These are phyloP conservation scores for Clarias laeviceps DNA, from an alignment of 2,797 vertebrate genomes.

Conservation along the genomic window DNA sequence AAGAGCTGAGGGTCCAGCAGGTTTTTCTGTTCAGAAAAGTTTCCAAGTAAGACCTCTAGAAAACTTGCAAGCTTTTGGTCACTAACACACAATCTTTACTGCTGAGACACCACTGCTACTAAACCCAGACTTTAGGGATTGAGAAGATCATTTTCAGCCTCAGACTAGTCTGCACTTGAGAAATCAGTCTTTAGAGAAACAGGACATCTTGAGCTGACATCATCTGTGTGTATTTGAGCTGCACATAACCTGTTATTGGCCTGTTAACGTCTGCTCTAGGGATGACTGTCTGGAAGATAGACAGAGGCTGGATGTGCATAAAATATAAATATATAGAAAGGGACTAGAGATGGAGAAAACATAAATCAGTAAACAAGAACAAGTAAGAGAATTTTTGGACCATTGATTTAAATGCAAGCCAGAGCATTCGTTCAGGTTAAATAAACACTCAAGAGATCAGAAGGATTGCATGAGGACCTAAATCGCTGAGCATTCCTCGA, in stretches of 20 bases:
- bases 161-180: constrained; percentile 30
- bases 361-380: neutral
- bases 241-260: constrained; percentile 63
- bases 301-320: constrained; percentile 20
- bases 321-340: neutral
- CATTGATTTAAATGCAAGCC: constrained; percentile 19
- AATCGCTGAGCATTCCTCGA: constrained; percentile 22
- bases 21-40: neutral
- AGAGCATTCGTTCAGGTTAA: constrained; percentile 17
- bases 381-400: constrained; percentile 22
- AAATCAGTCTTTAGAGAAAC: constrained; percentile 17
- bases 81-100: neutral
- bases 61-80: neutral
- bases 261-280: constrained; percentile 55
- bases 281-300: constrained; percentile 41
- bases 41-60: neutral
- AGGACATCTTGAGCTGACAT: constrained; percentile 55
- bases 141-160: constrained; percentile 8
- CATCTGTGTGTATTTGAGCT: constrained; percentile 47
- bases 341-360: constrained; percentile 13
- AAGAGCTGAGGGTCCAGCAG: neutral
- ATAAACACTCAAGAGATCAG: constrained; percentile 39
- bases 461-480: constrained; percentile 17
- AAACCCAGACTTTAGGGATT: constrained; percentile 30
- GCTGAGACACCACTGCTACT: neutral